Conservation (phyloP, 2,113 vertebrate species). For the human (Homo sapiens) region GRCh38 chr19:57387501-57388000, state of each 20-base stretch:
- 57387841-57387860: neutral
- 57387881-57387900: neutral
- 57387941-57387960: neutral
- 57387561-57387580: neutral
- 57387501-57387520: neutral
- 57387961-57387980: neutral
- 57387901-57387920: neutral
- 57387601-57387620: neutral
- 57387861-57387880: neutral
- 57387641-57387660: neutral
- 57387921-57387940: neutral
- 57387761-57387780: neutral
- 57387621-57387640: neutral
- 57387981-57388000: neutral
- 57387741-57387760: neutral
- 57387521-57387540: neutral
- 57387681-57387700: neutral
- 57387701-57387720: neutral
- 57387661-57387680: neutral
- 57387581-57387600: neutral
- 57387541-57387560: neutral
- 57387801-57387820: neutral
- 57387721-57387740: neutral
- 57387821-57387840: neutral
- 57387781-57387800: neutral